Conservation (phyloP, 53 echinoderm and acorn worm species). For the Antedon mediterranea region DNA sequence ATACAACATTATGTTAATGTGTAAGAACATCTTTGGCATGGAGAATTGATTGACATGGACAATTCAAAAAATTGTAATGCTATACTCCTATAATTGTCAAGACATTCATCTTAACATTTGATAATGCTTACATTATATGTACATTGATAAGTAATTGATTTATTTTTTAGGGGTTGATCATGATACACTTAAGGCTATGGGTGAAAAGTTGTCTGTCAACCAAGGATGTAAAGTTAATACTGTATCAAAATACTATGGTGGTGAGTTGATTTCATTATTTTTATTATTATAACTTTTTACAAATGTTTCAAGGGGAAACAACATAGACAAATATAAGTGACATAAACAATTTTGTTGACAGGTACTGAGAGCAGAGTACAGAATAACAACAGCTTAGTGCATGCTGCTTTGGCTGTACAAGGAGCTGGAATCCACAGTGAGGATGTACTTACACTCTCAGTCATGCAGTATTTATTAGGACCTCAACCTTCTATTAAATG, state of each 20-base stretch:
- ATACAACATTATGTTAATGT: too few species aligned
- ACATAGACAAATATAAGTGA: too few species aligned
- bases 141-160: too few species aligned
- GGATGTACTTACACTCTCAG: conserved; percentile 50
- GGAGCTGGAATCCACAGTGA: conserved; percentile 44
- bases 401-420: conserved; percentile 65
- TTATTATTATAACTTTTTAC: not conserved
- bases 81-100: too few species aligned
- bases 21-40: too few species aligned
- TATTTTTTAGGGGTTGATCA: conserved; percentile 61
- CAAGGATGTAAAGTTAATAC: conserved; percentile 10
- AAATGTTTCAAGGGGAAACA: too few species aligned
- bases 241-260: conserved; percentile 41
- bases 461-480: conserved; percentile 75
- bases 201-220: conserved; percentile 44
- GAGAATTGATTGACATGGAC: too few species aligned
- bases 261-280: not conserved
- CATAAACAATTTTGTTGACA: conserved; percentile 7
- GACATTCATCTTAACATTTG: too few species aligned
- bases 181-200: conserved; percentile 48
- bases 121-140: not conserved
- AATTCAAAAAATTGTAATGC: too few species aligned
- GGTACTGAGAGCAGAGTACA: conserved; percentile 63
- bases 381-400: conserved; percentile 31
- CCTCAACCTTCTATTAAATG: conserved; percentile 66